phyloP scores from a whole-genome alignment of 2,113 vertebrate genomes.

The Proteles cristata region DNA sequence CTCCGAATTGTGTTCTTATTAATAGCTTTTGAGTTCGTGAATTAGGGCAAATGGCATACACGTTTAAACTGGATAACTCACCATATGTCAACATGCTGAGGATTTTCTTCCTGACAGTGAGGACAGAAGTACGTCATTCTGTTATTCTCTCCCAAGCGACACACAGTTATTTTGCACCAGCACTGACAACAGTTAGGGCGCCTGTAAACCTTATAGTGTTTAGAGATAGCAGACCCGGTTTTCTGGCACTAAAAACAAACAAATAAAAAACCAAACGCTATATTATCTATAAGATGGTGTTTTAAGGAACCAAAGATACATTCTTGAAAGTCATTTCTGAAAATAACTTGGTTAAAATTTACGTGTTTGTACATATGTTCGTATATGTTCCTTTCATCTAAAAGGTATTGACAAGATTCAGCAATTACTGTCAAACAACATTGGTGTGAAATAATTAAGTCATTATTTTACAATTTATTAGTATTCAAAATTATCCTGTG shows the following conservation, averaged over 20 bases:
- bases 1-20: neutral
- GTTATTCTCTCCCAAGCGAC: constrained; percentile 92
- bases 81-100: constrained; percentile 87
- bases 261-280: neutral
- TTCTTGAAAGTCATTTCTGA: constrained; percentile 28
- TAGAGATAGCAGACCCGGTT: constrained; percentile 88
- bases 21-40: neutral
- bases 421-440: constrained; percentile 41
- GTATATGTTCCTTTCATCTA: constrained; percentile 40
- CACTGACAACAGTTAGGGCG: constrained; percentile 90
- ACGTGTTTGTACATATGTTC: neutral
- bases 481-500: constrained; percentile 52
- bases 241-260: constrained; percentile 89
- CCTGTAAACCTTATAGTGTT: constrained; percentile 94
- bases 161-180: constrained; percentile 87
- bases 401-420: constrained; percentile 35
- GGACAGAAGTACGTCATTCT: constrained; percentile 97
- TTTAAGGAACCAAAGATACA: neutral
- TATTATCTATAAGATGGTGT: neutral
- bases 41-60: neutral
- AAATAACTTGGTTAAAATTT: neutral
- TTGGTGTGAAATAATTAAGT: constrained; percentile 47
- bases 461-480: constrained; percentile 52
- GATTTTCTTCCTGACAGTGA: constrained; percentile 90
- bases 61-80: constrained; percentile 76